Percentiles rank a stretch among this genome's conserved stretches.
These are phyloP conservation scores for Nymphicus hollandicus DNA, from an alignment of 2,113 vertebrate species.

Conservation along the genomic window DNA sequence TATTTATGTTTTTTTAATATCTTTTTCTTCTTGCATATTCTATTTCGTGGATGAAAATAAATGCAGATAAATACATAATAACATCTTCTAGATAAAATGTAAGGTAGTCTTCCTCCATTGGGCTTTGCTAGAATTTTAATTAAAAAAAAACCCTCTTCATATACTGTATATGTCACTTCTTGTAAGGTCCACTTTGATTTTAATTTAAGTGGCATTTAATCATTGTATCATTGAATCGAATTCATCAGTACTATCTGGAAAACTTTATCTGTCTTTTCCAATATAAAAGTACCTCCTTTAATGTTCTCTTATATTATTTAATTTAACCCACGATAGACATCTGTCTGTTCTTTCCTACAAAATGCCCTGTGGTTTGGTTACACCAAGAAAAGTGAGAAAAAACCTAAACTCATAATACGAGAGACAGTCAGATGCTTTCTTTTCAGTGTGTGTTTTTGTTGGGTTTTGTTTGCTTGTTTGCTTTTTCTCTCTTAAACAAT, in stretches of 20 bases:
- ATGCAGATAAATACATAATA: neutral
- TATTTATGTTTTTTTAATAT: neutral
- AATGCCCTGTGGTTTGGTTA: neutral
- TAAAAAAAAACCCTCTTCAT: neutral
- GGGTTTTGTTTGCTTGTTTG: neutral
- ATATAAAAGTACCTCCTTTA: neutral
- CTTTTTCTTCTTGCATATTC: neutral
- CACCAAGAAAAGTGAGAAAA: neutral
- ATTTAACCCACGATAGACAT: neutral
- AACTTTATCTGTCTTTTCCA: neutral
- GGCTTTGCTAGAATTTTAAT: neutral
- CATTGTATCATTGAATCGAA: neutral
- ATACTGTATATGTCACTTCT: neutral
- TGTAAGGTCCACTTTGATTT: neutral
- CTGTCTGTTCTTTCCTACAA: constrained; percentile 1
- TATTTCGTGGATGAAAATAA: neutral
- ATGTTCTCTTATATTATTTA: neutral
- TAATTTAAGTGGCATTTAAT: constrained; percentile 29
- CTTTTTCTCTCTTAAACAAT: neutral
- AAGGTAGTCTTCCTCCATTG: neutral
- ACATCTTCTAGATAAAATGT: neutral
- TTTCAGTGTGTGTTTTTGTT: neutral
- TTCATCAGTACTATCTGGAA: neutral
- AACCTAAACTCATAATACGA: neutral
- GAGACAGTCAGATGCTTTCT: neutral